Evolutionary conservation across 1,140 invertebrate genomes (phyloP), one percentile per base, ranked within the genome.

Genomic region (Harpegnathos saltator): DNA sequence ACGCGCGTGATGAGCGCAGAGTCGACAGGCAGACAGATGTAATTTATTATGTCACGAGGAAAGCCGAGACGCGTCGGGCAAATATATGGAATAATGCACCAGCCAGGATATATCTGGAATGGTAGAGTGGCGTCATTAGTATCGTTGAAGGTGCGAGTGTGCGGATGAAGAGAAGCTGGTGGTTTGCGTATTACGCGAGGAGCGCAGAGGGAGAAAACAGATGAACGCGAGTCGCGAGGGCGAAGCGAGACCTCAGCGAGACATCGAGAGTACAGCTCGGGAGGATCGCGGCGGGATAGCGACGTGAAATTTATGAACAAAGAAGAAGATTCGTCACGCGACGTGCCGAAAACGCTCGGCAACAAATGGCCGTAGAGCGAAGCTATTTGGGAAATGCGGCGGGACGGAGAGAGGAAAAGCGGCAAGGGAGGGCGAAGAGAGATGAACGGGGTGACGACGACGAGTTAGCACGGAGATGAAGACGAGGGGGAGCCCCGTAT

Each of bases 21-120:
- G n/a, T 56, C 7, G 54, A 56, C 3, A 50, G 12, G 44, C 54
- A 29, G 54, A 75, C 44, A 65, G 59, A 78, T 26, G 5, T 58
- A 58, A 80, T 80, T 80, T 69, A 71, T 69, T 71, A 80, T 22
- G 52, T 22, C 65, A 48, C n/a, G 33, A 1, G 38, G 15, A 77
- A 17, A 68, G 26, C 4, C 5, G 22, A 26, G 68, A 54, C 5
- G 24, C 29, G n/a, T 9, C 9, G 48, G 19, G 22, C 22, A 29
- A 66, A 66, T 7, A 22, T n/a, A 54, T 11, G 12, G 59, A 77
- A 66, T 77, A 77, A 66, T 38, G 44, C 74, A 77, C 9, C 26
- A 3, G 29, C 17, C 38, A 4, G 1, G 3, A 1, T 33, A 15
- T 5, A 22, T 14, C 15, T 26, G 24, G 54, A 58, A 22, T 56